phyloP scores from a whole-genome alignment of 2,113 vertebrate species.

The Pollachius pollachius region DNA sequence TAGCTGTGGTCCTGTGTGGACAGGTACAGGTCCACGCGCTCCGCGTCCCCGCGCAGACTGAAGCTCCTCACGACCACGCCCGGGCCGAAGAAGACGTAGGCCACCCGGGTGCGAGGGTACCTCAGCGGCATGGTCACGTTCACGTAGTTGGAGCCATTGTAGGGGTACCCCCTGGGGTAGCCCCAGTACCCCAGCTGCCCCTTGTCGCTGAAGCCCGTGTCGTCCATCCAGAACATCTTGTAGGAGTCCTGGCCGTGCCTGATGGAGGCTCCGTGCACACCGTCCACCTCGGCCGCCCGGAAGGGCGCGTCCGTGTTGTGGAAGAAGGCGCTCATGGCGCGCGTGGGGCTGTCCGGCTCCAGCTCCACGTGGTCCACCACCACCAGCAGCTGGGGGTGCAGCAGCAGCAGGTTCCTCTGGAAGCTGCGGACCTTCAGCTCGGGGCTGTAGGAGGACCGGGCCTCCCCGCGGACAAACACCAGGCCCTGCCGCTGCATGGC shows the following conservation, averaged over 20 bases:
- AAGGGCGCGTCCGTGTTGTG: conserved; percentile 94
- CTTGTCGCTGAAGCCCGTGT: conserved; percentile 85
- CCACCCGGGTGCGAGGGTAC: conserved; percentile 81
- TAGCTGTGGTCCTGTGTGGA: conserved; percentile 85
- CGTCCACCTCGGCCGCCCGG: conserved; percentile 77
- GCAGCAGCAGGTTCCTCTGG: conserved; percentile 89
- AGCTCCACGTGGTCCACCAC: conserved; percentile 91
- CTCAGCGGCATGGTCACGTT: conserved; percentile 89
- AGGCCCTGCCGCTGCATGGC: conserved; percentile 81
- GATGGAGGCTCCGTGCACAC: conserved; percentile 85
- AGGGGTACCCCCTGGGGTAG: conserved; percentile 90
- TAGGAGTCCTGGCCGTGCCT: conserved; percentile 81
- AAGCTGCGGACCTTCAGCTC: conserved; percentile 83
- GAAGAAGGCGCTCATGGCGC: conserved; percentile 87
- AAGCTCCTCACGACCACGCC: conserved; percentile 88
- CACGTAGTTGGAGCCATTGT: conserved; percentile 93
- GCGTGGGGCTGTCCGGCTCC: conserved; percentile 78
- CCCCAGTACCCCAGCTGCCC: conserved; percentile 80
- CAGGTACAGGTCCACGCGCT: conserved; percentile 84
- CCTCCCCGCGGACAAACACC: conserved; percentile 93
- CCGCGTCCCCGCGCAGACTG: conserved; percentile 81
- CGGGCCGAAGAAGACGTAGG: conserved; percentile 91
- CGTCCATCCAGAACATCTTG: conserved; percentile 98
- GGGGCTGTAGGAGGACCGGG: conserved; percentile 82
- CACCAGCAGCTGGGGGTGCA: conserved; percentile 91